Conservation (phyloP, 2,797 vertebrate species). For the Gadopsis marmoratus region DNA sequence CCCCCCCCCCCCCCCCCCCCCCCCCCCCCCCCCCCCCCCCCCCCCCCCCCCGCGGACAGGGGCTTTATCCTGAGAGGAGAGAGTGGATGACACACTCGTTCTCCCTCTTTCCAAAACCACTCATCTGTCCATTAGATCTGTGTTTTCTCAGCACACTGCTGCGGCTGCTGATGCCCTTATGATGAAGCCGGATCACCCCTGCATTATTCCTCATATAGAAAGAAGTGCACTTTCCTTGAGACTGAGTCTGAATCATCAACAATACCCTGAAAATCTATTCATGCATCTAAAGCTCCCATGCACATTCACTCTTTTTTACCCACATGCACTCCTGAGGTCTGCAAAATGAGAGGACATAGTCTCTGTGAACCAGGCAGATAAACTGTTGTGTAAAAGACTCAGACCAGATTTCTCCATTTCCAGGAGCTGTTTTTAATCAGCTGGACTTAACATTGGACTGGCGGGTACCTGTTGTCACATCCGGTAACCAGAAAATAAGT, state of each 20-base stretch:
- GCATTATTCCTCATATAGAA: constrained; percentile 65
- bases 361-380: constrained; percentile 10
- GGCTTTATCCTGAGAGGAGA: constrained; percentile 57
- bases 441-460: not conserved
- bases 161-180: constrained; percentile 50
- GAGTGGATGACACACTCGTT: constrained; percentile 69
- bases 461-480: constrained; percentile 33
- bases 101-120: constrained; percentile 65
- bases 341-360: constrained; percentile 26
- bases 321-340: constrained; percentile 4
- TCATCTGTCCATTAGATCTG: constrained; percentile 79
- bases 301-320: constrained; percentile 14
- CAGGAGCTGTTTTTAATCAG: not conserved
- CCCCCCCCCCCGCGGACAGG: too few relatives aligned
- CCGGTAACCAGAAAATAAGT: constrained; percentile 39
- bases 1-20: too few relatives aligned
- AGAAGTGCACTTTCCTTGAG: constrained; percentile 67
- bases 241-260: constrained; percentile 60
- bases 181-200: constrained; percentile 49
- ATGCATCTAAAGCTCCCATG: constrained; percentile 36
- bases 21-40: too few relatives aligned
- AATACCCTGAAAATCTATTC: constrained; percentile 54
- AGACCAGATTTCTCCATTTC: constrained; percentile 7
- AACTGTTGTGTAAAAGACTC: constrained; percentile 7
- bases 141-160: constrained; percentile 44